Base-by-base conservation (phyloP, 2,888 invertebrate species). In the Rhingia campestris region DNA sequence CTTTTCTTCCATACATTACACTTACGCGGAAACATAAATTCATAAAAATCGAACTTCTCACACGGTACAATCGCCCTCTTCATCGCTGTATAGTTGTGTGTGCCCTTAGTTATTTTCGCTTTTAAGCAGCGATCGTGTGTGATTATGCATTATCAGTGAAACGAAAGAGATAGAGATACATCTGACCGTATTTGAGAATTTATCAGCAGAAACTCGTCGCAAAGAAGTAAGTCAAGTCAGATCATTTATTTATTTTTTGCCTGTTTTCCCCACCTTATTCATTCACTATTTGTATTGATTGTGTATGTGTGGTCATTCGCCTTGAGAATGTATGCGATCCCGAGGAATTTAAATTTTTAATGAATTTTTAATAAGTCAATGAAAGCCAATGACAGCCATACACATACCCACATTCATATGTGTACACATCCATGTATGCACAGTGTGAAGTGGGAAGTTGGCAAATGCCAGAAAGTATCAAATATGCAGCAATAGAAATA, bases 181-280 rank as follows among this genome's bases (percentile, higher is more conserved):
- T 33, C 59, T 7, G 35, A 9, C 63, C 6, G 75, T 22, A 41
- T 37, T 47, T 51, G 2, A 66, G 49, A 77, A 82, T 72, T 66
- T 81, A 72, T 76, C 81, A 72, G 54, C 51, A 43, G 49, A 61
- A 77, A 54, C 59, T 61, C 73, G 72, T 63, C 67, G 41, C 59
- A 43, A 79, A 75, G 49, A 81, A 69, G 82, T 77, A 82, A 82
- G 82, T 82, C 66, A 82, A 82, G 82, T 82, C 66, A 77, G 51
- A 51, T 61, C 49, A 35, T 75, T 39, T 43, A 61, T 47, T 39
- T 39, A 4, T 73, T 10, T 47, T 30, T n/a, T 41, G 37, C 30
- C 30, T 43, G 30, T 45, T 35, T 33, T 41, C 33, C 30, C 45
- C 54, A 35, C 37, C 59, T 66, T 32, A 56, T 63, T 82, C 59